A percentile compares a stretch with the other conserved stretches of the same genome.
Evolutionary conservation across 37 sponge, comb jelly and placozoan genomes (phyloP).

Genomic region (Cladorhizidae sp.): DNA sequence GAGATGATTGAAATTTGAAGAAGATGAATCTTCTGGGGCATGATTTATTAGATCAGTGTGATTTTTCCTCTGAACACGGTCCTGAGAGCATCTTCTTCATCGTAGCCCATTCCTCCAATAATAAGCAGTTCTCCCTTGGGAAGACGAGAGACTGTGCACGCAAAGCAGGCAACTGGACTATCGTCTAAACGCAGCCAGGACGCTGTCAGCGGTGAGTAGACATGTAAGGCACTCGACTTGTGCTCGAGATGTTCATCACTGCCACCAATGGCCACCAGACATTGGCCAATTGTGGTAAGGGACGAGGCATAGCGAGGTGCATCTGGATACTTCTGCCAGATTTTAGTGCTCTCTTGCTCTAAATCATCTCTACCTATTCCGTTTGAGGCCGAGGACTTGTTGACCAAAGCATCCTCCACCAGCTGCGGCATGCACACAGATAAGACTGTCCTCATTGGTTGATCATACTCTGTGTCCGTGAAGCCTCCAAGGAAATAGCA

Average conservation of each 20-base stretch:
- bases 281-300: conserved; percentile 22
- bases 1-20: no score
- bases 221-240: conserved; percentile 53
- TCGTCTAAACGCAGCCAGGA: conserved; percentile 54
- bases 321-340: conserved; percentile 20
- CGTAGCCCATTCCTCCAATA: conserved; percentile 59
- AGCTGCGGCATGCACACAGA: conserved; percentile 21
- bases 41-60: conserved; percentile 12
- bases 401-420: conserved; percentile 25
- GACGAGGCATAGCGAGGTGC: conserved; percentile 50
- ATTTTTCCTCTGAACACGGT: conserved; percentile 37
- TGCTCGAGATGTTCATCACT: conserved; percentile 57
- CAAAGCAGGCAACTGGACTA: conserved; percentile 47
- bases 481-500: conserved; percentile 59
- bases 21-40: no score
- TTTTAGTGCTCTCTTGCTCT: not conserved
- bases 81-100: conserved; percentile 43
- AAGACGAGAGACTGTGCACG: conserved; percentile 26
- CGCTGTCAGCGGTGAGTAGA: conserved; percentile 44
- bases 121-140: conserved; percentile 30
- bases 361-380: not conserved
- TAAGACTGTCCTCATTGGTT: conserved; percentile 25
- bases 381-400: not conserved
- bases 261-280: conserved; percentile 46
- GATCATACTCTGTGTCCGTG: conserved; percentile 54